Evolutionary conservation across 1,140 invertebrate species (phyloP).

Genomic region (Nebria ingens): DNA sequence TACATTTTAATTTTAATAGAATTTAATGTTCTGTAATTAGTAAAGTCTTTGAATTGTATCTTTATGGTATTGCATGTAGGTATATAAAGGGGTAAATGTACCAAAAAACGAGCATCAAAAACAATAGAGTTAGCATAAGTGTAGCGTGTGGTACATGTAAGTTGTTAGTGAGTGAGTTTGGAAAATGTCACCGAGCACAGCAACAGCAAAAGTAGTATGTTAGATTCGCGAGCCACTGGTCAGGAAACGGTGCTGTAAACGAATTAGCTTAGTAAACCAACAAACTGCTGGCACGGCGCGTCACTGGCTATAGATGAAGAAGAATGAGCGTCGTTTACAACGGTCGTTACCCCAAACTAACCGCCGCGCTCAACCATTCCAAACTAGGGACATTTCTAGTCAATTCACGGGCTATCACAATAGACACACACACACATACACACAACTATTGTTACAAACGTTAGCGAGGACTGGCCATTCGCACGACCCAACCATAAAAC

Average conservation of each 20-base stretch:
- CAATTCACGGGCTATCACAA: background rate
- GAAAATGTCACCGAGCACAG: background rate
- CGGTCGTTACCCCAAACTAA: background rate
- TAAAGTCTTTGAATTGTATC: no score
- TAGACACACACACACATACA: background rate
- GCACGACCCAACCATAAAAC: no score
- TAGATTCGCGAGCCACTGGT: background rate
- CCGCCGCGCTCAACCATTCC: background rate
- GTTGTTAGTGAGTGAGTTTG: background rate
- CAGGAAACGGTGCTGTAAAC: background rate
- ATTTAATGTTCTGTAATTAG: no score
- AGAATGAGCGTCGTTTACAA: constrained; percentile 7
- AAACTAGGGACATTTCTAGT: background rate
- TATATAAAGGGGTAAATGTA: no score
- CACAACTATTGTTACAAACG: no score
- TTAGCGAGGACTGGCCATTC: no score
- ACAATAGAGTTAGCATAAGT: no score
- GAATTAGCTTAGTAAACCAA: background rate
- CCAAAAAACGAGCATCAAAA: no score
- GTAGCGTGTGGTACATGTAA: no score
- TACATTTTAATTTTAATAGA: no score
- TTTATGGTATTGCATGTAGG: no score
- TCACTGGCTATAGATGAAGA: constrained; percentile 1
- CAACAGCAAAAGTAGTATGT: background rate
- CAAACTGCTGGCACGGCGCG: background rate